Conservation (phyloP, 2,113 vertebrate genomes). For the Toxotes chatareus region DNA sequence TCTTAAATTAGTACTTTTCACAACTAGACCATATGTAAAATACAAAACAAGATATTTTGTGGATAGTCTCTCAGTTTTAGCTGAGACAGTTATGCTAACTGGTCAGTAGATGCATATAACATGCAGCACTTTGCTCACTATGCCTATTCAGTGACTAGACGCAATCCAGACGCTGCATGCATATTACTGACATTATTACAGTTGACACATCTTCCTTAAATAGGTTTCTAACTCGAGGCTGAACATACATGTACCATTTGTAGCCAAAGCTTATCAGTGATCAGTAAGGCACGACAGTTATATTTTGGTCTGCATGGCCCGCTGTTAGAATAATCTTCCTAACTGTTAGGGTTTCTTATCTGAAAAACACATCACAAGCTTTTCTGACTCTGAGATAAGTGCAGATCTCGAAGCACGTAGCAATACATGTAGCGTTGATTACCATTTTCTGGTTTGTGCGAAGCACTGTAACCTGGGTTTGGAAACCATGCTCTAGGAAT, state of each 20-base stretch:
- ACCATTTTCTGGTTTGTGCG: neutral
- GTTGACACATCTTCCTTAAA: neutral
- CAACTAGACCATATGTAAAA: neutral
- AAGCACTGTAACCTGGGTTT: neutral
- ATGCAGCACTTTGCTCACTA: neutral
- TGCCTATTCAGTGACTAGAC: neutral
- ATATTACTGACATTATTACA: neutral
- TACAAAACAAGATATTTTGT: neutral
- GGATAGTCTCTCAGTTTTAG: neutral
- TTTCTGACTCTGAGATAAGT: neutral
- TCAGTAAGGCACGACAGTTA: neutral
- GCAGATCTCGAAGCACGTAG: neutral
- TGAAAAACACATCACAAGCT: conserved; percentile 12
- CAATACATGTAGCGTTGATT: neutral
- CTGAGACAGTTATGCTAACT: too few species aligned
- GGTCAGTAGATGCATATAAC: neutral
- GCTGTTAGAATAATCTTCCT: neutral
- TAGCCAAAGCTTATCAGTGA: neutral
- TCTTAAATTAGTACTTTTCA: neutral
- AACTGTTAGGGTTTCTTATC: neutral
- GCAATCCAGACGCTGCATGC: neutral
- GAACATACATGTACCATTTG: neutral
- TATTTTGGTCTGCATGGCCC: neutral
- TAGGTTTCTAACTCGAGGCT: neutral
- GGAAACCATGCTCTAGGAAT: neutral